Evolutionary conservation across 1,140 invertebrate species (phyloP), one percentile per base, ranked within the genome.

Genomic region (Drosophila pandora): DNA sequence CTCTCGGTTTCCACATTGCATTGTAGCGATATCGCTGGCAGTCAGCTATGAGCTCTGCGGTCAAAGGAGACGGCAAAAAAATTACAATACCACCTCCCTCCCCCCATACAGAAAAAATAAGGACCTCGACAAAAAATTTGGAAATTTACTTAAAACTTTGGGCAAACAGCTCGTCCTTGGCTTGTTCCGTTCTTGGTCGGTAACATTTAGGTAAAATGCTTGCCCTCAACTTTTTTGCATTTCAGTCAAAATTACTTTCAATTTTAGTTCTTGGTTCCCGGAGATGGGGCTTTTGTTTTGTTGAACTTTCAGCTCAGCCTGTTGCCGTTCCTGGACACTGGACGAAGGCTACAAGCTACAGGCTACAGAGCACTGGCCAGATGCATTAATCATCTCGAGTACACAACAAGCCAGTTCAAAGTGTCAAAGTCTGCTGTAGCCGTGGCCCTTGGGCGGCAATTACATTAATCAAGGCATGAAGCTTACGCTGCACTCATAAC

Each of bases 81-180:
- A 23, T 22, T 47, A 43, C n/a, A 43, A 43, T 43, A 43, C 34
- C 6, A 28, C 3, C 3, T 8, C 30, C 5, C 6, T 8, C 30
- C 30, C 10, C 41, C 39, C 39, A 28, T 6, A 21, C 23, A 30
- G 10, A 55, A 55, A 63, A 71, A 63, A 62, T 28, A 13, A n/a
- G 9, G 22, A 60, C 4, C 39, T 9, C 28, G n/a, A 10, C 30
- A 58, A 62, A 59, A 71, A 56, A 45, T 54, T 13, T 37, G 47
- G 58, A 87, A 84, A 74, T 84, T 84, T 87, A 64, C 82, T 79
- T 87, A 70, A 84, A 84, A 84, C 82, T 84, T 84, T 67, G 60
- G 64, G 81, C 57, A 84, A 84, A 84, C 81, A 81, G 62, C 32
- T 21, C 49, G 58, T 32, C 65, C 30, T 48, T 73, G 68, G 62